Conservation (phyloP, 2,888 invertebrate genomes). For the Trachelus iudaicus region DNA sequence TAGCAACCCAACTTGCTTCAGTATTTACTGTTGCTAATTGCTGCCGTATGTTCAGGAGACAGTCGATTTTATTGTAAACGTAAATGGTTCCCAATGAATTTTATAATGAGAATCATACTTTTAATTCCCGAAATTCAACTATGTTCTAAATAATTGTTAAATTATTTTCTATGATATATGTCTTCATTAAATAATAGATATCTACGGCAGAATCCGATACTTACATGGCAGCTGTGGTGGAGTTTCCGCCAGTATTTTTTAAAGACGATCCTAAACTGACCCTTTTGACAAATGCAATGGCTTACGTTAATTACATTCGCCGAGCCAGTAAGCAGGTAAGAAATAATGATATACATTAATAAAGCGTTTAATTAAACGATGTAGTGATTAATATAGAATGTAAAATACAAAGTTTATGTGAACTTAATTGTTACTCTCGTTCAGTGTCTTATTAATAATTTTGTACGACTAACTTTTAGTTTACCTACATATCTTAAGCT, state of each 20-base stretch:
- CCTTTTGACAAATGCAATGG: not conserved
- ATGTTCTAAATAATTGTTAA: not conserved
- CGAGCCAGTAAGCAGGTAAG: not conserved
- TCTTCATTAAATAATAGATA: conserved; percentile 18
- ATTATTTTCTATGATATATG: not conserved
- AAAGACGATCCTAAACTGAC: not conserved
- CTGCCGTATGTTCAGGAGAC: not conserved
- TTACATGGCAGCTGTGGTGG: conserved; percentile 51
- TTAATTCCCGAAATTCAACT: not conserved
- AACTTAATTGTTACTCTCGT: not conserved
- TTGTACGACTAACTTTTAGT: too few relatives aligned
- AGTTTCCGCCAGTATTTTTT: conserved; percentile 33
- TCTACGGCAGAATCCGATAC: conserved; percentile 32
- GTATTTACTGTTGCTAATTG: not conserved
- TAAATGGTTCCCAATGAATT: not conserved
- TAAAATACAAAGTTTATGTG: not conserved
- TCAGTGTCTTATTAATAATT: not conserved
- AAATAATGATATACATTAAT: not conserved
- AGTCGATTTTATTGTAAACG: not conserved
- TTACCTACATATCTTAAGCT: not conserved
- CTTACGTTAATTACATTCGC: not conserved
- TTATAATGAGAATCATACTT: not conserved
- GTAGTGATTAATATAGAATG: not conserved
- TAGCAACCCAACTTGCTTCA: not conserved
- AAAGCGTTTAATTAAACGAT: not conserved